Evolutionary conservation across 2,113 vertebrate species (phyloP), one percentile per base, ranked within the genome.

Genomic region (Tupaia tana): DNA sequence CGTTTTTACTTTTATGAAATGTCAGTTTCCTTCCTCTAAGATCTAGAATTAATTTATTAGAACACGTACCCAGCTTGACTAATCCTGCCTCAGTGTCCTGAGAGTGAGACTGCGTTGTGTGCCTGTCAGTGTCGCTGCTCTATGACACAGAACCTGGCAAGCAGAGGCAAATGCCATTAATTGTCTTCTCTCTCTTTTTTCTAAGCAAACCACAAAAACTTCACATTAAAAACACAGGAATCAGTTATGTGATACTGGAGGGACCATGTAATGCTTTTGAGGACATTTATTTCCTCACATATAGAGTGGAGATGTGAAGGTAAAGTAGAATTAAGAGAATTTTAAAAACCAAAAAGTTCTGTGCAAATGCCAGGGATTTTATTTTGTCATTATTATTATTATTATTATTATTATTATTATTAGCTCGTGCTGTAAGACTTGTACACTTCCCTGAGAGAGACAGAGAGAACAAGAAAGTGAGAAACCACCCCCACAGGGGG

Each of bases 1-100:
- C 75, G 75, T 82, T 87, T 91, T 69, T 18, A 81, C 52, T 69
- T 87, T 92, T 70, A 71, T 78, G 24, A 56, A 56, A 70, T 88
- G 29, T 58, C 10, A n/a, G 7, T n/a, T 69, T 69, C 13, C 31
- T 77, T 77, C 19, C 20, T 25, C 69, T 1, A 52, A 70, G 75
- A 22, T 78, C 64, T 79, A 79, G 29, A 64, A 78, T 58, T 29
- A 69, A 54, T 78, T 56, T n/a, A 54, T 71, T 71, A 84, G 29
- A 31, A 8, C 29, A 64, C 24, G 1, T 9, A 7, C 64, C 52
- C 22, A 89, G 15, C 43, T 84, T 84, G 63, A 64, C 71, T 19
- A 56, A 58, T 56, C 79, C 64, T 84, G 20, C 20, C 22, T 10
- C 15, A 64, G 19, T 66, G 24, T n/a, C 27, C 27, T 64, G 43